Evolutionary conservation across 2,888 invertebrate species (phyloP).

Genomic region (Podabrus alpinus): DNA sequence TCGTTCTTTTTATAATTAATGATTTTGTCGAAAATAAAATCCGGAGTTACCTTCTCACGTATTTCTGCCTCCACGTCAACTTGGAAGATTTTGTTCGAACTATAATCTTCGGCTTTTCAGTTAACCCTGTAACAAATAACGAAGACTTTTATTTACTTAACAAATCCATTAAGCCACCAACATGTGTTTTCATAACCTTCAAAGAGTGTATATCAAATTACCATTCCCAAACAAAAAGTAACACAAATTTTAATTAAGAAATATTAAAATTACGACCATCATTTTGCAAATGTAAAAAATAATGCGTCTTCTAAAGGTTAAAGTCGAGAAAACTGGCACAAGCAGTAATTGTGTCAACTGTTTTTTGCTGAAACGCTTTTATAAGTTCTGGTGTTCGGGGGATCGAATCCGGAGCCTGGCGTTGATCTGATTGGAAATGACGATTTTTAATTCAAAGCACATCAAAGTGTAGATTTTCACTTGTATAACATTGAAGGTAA

Average conservation of each 20-base stretch:
- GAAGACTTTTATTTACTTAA: constrained; percentile 14
- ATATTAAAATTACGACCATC: background rate
- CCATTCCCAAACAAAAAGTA: constrained; percentile 8
- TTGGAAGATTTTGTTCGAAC: no score
- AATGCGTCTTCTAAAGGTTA: background rate
- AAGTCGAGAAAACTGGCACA: background rate
- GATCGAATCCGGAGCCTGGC: background rate
- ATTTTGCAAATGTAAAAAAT: background rate
- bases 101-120: background rate
- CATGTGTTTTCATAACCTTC: constrained; percentile 20
- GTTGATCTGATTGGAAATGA: no score
- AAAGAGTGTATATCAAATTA: constrained; percentile 20
- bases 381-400: background rate
- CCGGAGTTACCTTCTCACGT: background rate
- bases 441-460: background rate
- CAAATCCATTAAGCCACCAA: constrained; percentile 20
- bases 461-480: background rate
- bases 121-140: background rate
- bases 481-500: background rate
- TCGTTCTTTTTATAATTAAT: background rate
- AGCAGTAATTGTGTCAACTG: background rate
- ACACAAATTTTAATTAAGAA: background rate
- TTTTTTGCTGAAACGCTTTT: background rate
- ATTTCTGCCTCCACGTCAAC: background rate
- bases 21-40: background rate